These are phyloP conservation scores for Drosophila guanche DNA, from an alignment of 1,140 invertebrate genomes.

Conservation along the genomic window DNA sequence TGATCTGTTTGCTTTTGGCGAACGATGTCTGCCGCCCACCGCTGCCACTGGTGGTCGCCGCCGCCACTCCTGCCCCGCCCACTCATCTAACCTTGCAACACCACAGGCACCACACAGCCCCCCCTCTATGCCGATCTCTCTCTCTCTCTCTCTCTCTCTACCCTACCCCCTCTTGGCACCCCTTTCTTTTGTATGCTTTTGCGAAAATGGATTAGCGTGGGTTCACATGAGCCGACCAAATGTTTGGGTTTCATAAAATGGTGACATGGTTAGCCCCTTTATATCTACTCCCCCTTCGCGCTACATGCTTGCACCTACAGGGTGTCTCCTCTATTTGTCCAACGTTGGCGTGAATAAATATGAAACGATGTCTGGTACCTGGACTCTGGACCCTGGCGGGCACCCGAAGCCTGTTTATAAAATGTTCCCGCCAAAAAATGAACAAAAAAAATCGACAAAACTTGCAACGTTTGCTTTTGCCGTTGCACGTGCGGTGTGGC, in stretches of 20 bases:
- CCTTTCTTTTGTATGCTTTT: constrained; percentile 40
- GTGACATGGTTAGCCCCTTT: constrained; percentile 50
- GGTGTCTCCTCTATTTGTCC: constrained; percentile 34
- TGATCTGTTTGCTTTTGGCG: constrained; percentile 69
- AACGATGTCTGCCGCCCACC: constrained; percentile 29
- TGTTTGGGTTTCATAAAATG: constrained; percentile 78
- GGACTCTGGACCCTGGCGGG: constrained; percentile 7
- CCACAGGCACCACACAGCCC: too few species aligned
- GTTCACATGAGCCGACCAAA: constrained; percentile 77
- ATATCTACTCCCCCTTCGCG: neutral
- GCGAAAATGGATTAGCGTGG: constrained; percentile 79
- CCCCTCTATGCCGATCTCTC: too few species aligned
- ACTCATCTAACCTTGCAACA: too few species aligned
- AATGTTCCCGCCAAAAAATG: constrained; percentile 67
- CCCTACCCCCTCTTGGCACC: neutral
- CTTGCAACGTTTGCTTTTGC: constrained; percentile 70
- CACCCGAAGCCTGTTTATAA: constrained; percentile 52
- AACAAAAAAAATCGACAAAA: constrained; percentile 36
- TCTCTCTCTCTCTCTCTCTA: too few species aligned
- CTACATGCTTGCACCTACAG: neutral
- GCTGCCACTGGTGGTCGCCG: neutral
- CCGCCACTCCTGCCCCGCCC: neutral
- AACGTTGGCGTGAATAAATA: constrained; percentile 69
- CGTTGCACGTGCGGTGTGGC: constrained; percentile 67
- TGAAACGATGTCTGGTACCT: constrained; percentile 30